A percentile compares a stretch with the other conserved stretches of the same genome.
These are phyloP conservation scores for Hyperoplus immaculatus DNA, from an alignment of 2,797 vertebrate species.

Conservation along the genomic window DNA sequence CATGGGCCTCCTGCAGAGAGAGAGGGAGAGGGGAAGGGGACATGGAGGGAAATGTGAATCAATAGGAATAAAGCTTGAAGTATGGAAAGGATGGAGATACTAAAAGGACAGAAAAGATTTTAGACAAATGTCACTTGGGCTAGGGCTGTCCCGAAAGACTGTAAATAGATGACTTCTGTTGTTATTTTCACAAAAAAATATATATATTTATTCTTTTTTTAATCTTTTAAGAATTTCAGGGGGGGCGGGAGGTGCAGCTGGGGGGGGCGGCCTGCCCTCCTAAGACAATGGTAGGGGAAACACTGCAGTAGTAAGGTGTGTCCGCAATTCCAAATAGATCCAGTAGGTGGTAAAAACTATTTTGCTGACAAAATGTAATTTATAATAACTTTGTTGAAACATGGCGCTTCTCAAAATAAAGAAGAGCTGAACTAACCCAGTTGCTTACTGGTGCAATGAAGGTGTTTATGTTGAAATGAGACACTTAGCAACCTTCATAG, in stretches of 20 bases:
- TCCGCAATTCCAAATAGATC: too few species aligned
- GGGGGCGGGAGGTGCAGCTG: too few species aligned
- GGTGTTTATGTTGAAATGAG: background rate
- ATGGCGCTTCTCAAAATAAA: background rate
- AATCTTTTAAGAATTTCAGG: too few species aligned
- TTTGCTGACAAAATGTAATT: too few species aligned
- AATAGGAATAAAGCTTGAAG: background rate
- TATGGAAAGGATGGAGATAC: background rate
- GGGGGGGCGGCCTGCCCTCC: too few species aligned
- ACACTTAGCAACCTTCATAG: background rate
- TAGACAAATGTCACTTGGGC: background rate
- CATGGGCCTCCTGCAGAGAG: conserved; percentile 88
- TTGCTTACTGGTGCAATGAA: background rate
- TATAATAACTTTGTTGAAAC: background rate
- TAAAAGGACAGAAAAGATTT: background rate
- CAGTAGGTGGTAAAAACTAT: too few species aligned
- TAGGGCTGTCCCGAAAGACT: background rate
- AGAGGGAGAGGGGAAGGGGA: background rate
- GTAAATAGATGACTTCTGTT: background rate
- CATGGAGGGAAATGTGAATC: background rate
- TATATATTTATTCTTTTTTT: too few species aligned
- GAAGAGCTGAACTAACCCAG: accelerated
- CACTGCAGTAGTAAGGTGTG: too few species aligned
- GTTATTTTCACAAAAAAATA: too few species aligned
- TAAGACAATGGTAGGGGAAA: too few species aligned